Conservation (phyloP, 2,888 invertebrate species). For the Phengaris arion region DNA sequence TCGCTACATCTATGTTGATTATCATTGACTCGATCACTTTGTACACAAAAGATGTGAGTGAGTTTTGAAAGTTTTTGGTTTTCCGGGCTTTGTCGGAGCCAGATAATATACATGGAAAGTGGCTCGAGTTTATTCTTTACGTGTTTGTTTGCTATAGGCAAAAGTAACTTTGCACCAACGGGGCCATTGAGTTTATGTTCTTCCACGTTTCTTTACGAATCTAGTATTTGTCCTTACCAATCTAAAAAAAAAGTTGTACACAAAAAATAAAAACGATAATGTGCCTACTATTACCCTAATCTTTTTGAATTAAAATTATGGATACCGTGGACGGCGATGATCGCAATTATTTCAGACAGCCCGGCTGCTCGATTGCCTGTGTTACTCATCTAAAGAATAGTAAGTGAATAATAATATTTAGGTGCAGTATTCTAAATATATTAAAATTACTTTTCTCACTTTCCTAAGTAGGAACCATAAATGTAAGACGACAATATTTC, state of each 20-base stretch:
- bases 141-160: slow-evolving; percentile 9
- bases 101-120: slow-evolving; percentile 6
- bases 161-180: not conserved
- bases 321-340: too few relatives aligned
- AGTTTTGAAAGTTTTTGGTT: slow-evolving; percentile 14
- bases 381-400: too few relatives aligned
- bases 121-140: slow-evolving; percentile 9
- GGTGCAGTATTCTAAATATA: too few relatives aligned
- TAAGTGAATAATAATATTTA: too few relatives aligned
- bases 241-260: not conserved
- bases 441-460: too few relatives aligned
- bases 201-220: not conserved
- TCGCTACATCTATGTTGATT: not conserved
- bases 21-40: slow-evolving; percentile 4
- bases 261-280: not conserved
- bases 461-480: too few relatives aligned
- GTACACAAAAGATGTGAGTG: not conserved
- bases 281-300: not conserved
- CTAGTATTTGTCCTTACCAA: not conserved
- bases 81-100: not conserved
- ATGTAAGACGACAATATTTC: too few relatives aligned
- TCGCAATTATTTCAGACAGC: too few relatives aligned
- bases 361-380: too few relatives aligned
- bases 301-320: not conserved
- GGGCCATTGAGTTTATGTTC: not conserved